phyloP scores from a whole-genome alignment of 2,113 vertebrate genomes.

The Lophura nycthemera region DNA sequence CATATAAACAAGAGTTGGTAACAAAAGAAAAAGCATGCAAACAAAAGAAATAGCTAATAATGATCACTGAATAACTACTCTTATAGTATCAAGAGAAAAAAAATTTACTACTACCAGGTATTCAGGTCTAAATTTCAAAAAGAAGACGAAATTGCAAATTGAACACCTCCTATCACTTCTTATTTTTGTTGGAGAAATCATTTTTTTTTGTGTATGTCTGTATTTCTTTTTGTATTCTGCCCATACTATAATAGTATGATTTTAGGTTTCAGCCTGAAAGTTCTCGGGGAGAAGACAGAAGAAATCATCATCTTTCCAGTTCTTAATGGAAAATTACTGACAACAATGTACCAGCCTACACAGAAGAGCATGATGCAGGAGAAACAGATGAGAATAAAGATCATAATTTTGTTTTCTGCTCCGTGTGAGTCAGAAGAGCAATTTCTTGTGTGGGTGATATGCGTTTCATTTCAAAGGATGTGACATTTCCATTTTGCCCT shows the following conservation, averaged over 20 bases:
- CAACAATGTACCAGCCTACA: neutral
- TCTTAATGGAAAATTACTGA: neutral
- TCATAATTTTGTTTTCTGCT: neutral
- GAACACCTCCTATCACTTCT: neutral
- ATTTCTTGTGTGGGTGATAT: neutral
- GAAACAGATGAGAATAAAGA: neutral
- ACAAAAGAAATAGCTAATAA: neutral
- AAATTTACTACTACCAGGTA: neutral
- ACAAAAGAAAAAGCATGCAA: neutral
- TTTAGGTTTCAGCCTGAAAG: neutral
- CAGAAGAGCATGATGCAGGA: neutral
- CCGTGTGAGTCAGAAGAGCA: neutral
- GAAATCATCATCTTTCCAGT: neutral
- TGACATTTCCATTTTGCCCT: neutral
- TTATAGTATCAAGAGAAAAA: neutral
- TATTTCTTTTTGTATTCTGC: neutral
- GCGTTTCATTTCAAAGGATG: neutral
- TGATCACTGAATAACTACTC: neutral
- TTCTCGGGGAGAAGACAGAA: neutral
- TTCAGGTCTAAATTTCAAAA: neutral
- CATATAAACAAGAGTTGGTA: neutral
- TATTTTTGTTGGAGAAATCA: neutral
- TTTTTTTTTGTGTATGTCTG: neutral
- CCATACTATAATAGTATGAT: neutral
- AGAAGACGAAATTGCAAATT: fast-evolving